Conservation (phyloP, 2,797 vertebrate species). For the Microctenopoma stevenorrisi region DNA sequence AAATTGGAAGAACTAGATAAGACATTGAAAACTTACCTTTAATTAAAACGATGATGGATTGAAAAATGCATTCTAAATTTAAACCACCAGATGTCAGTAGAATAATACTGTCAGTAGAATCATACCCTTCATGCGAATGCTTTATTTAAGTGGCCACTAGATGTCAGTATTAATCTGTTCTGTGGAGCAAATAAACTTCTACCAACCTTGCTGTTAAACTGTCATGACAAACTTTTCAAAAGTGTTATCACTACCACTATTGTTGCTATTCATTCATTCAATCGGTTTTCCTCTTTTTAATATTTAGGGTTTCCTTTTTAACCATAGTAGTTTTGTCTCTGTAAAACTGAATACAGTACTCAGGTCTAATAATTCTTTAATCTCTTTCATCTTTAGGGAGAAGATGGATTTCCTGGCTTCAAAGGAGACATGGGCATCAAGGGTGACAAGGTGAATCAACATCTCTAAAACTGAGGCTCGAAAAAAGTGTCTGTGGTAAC, state of each 20-base stretch:
- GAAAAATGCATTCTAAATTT: slow-evolving; percentile 50
- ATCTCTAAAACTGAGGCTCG: slow-evolving; percentile 6
- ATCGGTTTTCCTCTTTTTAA: background rate
- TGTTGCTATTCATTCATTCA: background rate
- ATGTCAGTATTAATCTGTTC: slow-evolving; percentile 65
- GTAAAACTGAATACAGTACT: background rate
- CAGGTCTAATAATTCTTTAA: slow-evolving; percentile 2
- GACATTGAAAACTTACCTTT: too few species aligned
- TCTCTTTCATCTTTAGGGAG: slow-evolving; percentile 85
- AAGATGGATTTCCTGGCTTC: slow-evolving; percentile 98
- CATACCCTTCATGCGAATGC: background rate
- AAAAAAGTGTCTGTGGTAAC: background rate
- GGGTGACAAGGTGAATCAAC: slow-evolving; percentile 91
- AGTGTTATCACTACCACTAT: background rate
- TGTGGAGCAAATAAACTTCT: background rate
- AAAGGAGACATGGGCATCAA: slow-evolving; percentile 99
- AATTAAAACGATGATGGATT: background rate
- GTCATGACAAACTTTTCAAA: background rate
- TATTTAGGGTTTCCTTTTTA: slow-evolving; percentile 3
- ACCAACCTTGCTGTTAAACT: background rate
- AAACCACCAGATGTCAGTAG: slow-evolving; percentile 74
- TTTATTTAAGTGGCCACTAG: slow-evolving; percentile 60
- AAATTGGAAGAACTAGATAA: background rate
- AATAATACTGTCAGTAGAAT: slow-evolving; percentile 50
- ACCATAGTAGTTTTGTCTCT: background rate